phyloP scores from a whole-genome alignment of 1,140 invertebrate genomes.

The Agrilus planipennis region DNA sequence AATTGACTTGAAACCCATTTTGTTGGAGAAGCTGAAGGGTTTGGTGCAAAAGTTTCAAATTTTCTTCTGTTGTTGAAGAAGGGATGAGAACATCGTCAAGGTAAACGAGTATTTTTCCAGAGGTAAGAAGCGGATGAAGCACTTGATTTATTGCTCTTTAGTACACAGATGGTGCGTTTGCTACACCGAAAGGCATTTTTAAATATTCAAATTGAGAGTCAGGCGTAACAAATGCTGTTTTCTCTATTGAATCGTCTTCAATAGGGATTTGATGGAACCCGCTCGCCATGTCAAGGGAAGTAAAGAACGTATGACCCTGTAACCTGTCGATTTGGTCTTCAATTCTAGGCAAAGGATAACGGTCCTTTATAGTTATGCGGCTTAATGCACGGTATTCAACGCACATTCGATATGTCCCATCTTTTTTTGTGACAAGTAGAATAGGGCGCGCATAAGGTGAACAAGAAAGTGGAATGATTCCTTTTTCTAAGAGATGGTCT shows the following conservation, averaged over 20 bases:
- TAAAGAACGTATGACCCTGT: conserved; percentile 17
- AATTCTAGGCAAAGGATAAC: conserved; percentile 29
- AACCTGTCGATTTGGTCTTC: conserved; percentile 23
- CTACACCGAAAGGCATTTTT: conserved; percentile 34
- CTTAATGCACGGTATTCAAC: conserved; percentile 31
- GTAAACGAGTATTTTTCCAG: too few relatives aligned
- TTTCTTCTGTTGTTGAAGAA: not conserved
- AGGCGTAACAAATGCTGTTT: conserved; percentile 31
- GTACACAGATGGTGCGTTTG: conserved; percentile 25
- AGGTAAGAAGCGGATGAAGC: too few relatives aligned
- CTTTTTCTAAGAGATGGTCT: conserved; percentile 7
- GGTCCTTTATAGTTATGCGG: conserved; percentile 25
- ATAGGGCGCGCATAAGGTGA: conserved; percentile 27
- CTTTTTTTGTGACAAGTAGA: conserved; percentile 26
- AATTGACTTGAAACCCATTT: too few relatives aligned
- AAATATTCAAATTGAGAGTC: conserved; percentile 33
- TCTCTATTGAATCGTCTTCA: conserved; percentile 24
- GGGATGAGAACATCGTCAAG: too few relatives aligned
- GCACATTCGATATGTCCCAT: conserved; percentile 25
- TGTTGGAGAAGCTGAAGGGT: too few relatives aligned
- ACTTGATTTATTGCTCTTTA: not conserved
- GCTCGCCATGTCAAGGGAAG: conserved; percentile 15
- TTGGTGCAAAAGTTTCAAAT: not conserved
- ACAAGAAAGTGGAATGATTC: conserved; percentile 14
- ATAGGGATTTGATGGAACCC: conserved; percentile 20